phyloP scores from a whole-genome alignment of 2,113 vertebrate species.

The Mus spicilegus region DNA sequence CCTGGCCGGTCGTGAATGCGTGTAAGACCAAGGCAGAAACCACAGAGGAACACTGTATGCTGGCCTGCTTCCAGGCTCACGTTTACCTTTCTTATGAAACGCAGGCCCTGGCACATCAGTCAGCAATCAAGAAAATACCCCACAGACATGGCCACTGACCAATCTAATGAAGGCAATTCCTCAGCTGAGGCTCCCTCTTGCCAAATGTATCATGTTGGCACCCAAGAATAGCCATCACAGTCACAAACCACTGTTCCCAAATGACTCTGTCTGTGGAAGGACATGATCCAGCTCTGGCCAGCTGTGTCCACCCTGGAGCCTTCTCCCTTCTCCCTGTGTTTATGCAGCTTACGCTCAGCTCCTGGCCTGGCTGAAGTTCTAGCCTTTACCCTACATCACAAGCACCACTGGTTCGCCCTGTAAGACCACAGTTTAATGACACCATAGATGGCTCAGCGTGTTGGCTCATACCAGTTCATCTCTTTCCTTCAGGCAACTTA shows the following conservation, averaged over 20 bases:
- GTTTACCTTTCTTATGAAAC: not conserved
- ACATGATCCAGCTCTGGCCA: not conserved
- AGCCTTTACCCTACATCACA: not conserved
- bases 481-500: not conserved
- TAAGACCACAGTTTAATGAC: not conserved
- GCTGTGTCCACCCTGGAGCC: not conserved
- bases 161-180: not conserved
- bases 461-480: not conserved
- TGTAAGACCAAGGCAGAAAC: not conserved
- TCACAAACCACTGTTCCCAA: not conserved
- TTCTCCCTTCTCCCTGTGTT: not conserved
- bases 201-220: not conserved
- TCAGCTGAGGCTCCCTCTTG: not conserved
- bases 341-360: not conserved
- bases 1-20: no score
- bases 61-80: not conserved
- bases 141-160: not conserved
- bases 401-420: not conserved
- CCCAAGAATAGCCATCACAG: no score
- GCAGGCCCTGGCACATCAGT: not conserved
- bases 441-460: not conserved
- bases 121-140: not conserved
- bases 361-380: not conserved
- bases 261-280: not conserved
- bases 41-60: not conserved